phyloP scores from a whole-genome alignment of 2,113 vertebrate genomes.

The Opisthocomus hoazin region DNA sequence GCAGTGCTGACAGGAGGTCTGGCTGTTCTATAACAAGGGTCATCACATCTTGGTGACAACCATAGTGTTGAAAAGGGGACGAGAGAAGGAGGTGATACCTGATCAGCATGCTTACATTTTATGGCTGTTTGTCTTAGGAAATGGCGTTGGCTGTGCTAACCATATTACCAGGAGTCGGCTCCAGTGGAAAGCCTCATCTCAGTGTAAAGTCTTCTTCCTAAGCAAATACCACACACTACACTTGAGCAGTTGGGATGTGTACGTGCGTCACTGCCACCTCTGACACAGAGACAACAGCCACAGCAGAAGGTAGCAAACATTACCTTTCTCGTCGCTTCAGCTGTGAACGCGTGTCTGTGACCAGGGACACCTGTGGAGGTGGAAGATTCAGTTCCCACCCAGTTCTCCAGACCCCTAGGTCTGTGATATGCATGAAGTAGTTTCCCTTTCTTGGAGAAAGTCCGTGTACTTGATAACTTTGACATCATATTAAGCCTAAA shows the following conservation, averaged over 20 bases:
- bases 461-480: not conserved
- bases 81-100: not conserved
- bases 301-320: not conserved
- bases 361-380: not conserved
- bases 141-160: not conserved
- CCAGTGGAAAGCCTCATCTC: not conserved
- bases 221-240: not conserved
- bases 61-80: not conserved
- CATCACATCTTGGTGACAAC: not conserved
- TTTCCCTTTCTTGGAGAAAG: not conserved
- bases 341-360: not conserved
- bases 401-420: not conserved
- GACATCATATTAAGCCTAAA: not conserved
- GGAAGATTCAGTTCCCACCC: not conserved
- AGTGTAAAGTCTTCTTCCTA: not conserved
- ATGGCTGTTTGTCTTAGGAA: not conserved
- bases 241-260: not conserved
- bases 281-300: not conserved
- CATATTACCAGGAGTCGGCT: not conserved
- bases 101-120: not conserved
- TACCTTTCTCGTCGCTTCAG: not conserved
- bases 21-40: fast-evolving
- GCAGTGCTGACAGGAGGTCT: not conserved
- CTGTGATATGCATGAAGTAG: not conserved
- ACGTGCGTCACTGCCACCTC: not conserved